Conservation (phyloP, 1,140 invertebrate genomes). For the Augochlora pura region DNA sequence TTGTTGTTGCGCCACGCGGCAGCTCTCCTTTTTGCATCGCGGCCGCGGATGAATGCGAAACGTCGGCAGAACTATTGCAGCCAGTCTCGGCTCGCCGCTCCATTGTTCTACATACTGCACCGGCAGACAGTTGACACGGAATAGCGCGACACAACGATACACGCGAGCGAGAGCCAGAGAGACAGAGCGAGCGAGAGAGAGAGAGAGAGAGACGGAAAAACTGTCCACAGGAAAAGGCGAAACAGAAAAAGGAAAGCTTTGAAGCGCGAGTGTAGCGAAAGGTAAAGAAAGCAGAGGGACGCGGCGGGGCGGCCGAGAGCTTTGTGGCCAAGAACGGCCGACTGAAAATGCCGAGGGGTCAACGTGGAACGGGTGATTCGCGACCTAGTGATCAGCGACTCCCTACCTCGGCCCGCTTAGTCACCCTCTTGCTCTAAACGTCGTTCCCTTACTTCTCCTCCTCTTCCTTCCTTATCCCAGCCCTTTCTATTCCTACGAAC, state of each 20-base stretch:
- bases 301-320: neutral
- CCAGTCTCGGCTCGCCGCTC: slow-evolving; percentile 45
- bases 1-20: neutral
- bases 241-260: slow-evolving; percentile 20
- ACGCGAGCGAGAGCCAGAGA: neutral
- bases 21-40: slow-evolving; percentile 39
- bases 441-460: too few relatives aligned
- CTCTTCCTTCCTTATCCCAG: too few relatives aligned
- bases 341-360: slow-evolving; percentile 41
- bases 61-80: slow-evolving; percentile 52
- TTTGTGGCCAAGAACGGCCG: slow-evolving; percentile 5
- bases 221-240: slow-evolving; percentile 9
- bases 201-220: neutral
- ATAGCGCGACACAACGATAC: slow-evolving; percentile 38
- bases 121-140: slow-evolving; percentile 45
- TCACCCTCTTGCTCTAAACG: too few relatives aligned
- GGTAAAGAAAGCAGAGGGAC: neutral
- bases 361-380: slow-evolving; percentile 25
- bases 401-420: too few relatives aligned
- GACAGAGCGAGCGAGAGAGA: neutral
- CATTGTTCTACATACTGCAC: slow-evolving; percentile 44
- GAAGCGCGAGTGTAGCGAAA: slow-evolving; percentile 8
- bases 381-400: neutral
- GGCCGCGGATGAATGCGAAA: slow-evolving; percentile 45
- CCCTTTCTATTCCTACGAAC: too few relatives aligned